These are phyloP conservation scores for Brachyistius frenatus DNA, from an alignment of 2,113 vertebrate species.

Conservation along the genomic window DNA sequence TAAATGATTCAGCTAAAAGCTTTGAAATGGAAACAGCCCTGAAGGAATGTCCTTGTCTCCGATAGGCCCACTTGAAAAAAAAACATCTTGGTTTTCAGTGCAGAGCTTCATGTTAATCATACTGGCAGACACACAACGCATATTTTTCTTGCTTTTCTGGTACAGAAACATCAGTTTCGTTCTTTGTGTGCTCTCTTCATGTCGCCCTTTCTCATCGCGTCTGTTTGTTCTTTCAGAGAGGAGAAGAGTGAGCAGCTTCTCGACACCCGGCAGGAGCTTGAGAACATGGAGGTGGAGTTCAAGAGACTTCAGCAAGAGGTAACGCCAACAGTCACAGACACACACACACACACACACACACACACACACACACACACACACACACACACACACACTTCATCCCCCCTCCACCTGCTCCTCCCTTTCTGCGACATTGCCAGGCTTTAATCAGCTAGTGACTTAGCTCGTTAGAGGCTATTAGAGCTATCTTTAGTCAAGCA, in stretches of 20 bases:
- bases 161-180: too few relatives aligned
- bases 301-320: constrained; percentile 97
- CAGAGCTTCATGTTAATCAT: not conserved
- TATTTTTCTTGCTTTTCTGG: not conserved
- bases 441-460: constrained; percentile 66
- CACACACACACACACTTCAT: constrained; percentile 5
- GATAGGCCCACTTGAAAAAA: not conserved
- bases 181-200: not conserved
- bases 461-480: constrained; percentile 77
- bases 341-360: not conserved
- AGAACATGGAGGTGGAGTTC: constrained; percentile 92
- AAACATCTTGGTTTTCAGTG: not conserved
- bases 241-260: constrained; percentile 97
- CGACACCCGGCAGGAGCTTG: constrained; percentile 96
- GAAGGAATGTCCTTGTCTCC: constrained; percentile 26
- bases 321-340: not conserved
- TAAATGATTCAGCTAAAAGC: constrained; percentile 36
- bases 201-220: not conserved
- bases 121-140: not conserved
- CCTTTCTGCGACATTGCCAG: constrained; percentile 45
- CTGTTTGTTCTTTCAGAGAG: constrained; percentile 84
- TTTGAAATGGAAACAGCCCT: constrained; percentile 46
- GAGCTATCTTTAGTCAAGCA: constrained; percentile 72
- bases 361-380: not conserved
- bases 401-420: constrained; percentile 26